Base-by-base conservation (phyloP, 2,797 vertebrate genomes). In the Galaxias olidus region DNA sequence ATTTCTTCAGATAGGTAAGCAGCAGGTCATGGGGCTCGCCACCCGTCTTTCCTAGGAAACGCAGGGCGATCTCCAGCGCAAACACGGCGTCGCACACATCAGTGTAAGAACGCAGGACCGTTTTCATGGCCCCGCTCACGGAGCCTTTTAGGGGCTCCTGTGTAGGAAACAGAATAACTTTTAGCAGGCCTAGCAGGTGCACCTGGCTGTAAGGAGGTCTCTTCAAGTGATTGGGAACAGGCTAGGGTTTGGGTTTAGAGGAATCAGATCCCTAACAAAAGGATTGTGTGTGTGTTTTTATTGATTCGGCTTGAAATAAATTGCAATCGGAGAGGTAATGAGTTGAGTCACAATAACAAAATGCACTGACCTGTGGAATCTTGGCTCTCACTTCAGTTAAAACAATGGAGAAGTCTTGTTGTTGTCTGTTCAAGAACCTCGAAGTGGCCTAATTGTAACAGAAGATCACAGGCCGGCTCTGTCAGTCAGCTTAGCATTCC, bases 401-500 rank as follows among this genome's bases (percentile, higher is more conserved):
- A 62, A 93, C 85, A 55, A 79, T 12, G 30, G 59, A 91, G 79
- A 90, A 93, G 69, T 91, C 88, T 71, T 90, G 87, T 66, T 87
- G 84, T n/a, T 74, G 84, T 69, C 91, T 78, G 74, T 83, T 90
- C 59, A 91, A 63, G 81, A 81, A 90, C 72, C 76, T 86, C 0
- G 88, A 84, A 1, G 82, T 84, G 65, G 89, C 85, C 92, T 93
- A 72, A 64, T 54, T 11, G 14, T 7, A n/a, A 18, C 8, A 42
- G 17, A 41, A 13, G 41, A 17, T 10, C 12, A n/a, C 42, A 10
- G 20, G 47, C 4, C 12, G 15, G 1, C 48, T 6, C 18, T 61
- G 5, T 75, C 9, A 73, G 10, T 30, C 0, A 0, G 30, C 15
- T 54, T 0, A 14, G 1, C 11, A 8, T 12, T 7, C 4, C 20